Conservation (phyloP, 2,888 invertebrate genomes). For the Trachelus tabidus region DNA sequence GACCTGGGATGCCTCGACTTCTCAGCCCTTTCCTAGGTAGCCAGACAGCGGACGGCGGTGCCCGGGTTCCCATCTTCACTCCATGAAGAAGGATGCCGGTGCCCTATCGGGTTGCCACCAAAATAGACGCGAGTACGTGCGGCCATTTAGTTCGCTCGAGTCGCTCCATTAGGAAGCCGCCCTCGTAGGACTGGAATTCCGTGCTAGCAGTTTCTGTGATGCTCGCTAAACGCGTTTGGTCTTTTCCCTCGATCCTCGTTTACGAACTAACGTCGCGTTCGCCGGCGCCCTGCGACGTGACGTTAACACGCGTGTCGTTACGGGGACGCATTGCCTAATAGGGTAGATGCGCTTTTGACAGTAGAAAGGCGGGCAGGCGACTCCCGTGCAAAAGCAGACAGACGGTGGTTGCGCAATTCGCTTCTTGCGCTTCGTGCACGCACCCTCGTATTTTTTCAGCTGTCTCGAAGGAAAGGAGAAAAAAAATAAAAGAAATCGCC, state of each 20-base stretch:
- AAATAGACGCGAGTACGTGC: conserved; percentile 24
- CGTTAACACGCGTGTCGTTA: not conserved
- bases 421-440: not conserved
- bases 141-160: not conserved
- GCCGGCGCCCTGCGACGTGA: no score
- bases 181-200: not conserved
- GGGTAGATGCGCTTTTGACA: not conserved
- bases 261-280: not conserved
- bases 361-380: not conserved
- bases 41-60: not conserved
- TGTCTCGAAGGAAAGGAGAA: not conserved
- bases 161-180: not conserved
- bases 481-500: not conserved
- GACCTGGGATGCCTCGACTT: not conserved
- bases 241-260: not conserved
- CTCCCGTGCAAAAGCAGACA: not conserved
- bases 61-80: conserved; percentile 25
- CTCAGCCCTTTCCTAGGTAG: not conserved
- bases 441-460: not conserved
- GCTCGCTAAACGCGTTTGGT: not conserved
- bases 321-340: not conserved
- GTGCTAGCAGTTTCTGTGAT: not conserved
- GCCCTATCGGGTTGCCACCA: conserved; percentile 33
- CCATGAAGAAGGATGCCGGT: conserved; percentile 42
- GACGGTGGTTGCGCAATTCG: not conserved